A percentile compares a stretch with the other conserved stretches of the same genome.
These are phyloP conservation scores for Agelaius tricolor DNA, from an alignment of 2,113 vertebrate genomes.

Conservation along the genomic window DNA sequence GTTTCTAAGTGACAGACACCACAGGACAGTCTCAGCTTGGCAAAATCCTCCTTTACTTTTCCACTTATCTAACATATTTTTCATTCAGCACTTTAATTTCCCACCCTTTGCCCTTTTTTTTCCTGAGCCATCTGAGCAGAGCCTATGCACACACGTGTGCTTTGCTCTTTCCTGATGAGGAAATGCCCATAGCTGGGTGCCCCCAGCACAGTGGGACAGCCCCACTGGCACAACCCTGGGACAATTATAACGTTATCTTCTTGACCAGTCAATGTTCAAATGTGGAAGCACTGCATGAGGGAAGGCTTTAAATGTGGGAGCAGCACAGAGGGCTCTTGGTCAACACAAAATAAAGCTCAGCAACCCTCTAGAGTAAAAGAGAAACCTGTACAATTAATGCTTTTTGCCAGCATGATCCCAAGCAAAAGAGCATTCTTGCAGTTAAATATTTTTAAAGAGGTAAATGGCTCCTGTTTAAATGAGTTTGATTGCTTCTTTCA, in stretches of 20 bases:
- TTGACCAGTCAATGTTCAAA: neutral
- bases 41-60: conserved; percentile 46
- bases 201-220: neutral
- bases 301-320: neutral
- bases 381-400: neutral
- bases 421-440: neutral
- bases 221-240: neutral
- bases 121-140: conserved; percentile 16
- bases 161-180: neutral
- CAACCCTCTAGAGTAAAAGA: neutral
- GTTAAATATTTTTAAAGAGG: neutral
- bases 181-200: neutral
- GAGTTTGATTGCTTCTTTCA: neutral
- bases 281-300: rapidly evolving
- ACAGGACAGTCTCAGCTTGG: conserved; percentile 35
- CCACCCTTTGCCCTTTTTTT: conserved; percentile 13
- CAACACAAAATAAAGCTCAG: neutral
- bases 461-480: neutral
- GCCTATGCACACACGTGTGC: neutral
- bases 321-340: neutral
- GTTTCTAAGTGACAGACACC: conserved; percentile 46
- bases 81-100: conserved; percentile 24
- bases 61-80: neutral
- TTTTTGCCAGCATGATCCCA: conserved; percentile 20
- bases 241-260: neutral